These are phyloP conservation scores for Piscicola geometra DNA, from an alignment of 2,888 invertebrate genomes.

Conservation along the genomic window DNA sequence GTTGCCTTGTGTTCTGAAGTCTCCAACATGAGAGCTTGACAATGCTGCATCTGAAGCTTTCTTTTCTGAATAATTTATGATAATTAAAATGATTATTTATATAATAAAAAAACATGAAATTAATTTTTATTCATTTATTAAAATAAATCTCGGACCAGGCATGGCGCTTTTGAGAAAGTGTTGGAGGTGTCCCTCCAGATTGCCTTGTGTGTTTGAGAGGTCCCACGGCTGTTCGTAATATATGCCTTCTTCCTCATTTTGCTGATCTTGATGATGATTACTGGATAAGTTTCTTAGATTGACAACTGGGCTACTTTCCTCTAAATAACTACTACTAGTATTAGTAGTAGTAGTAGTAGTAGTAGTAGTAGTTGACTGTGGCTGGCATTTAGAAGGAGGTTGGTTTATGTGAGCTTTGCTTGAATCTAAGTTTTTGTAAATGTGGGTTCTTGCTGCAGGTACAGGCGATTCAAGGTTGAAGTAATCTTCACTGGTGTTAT, in stretches of 20 bases:
- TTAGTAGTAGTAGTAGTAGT: too few relatives aligned
- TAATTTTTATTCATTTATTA: too few relatives aligned
- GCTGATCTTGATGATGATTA: neutral
- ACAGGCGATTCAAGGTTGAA: neutral
- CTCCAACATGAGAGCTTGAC: constrained; percentile 1
- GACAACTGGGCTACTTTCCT: neutral
- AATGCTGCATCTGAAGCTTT: neutral
- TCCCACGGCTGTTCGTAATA: constrained; percentile 46
- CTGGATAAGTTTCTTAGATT: neutral
- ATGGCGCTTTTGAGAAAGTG: constrained; percentile 24
- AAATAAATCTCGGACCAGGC: neutral
- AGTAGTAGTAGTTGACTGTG: too few relatives aligned
- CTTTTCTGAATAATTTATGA: constrained; percentile 3
- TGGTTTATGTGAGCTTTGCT: neutral
- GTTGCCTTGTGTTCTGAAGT: constrained; percentile 42
- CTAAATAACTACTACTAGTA: neutral
- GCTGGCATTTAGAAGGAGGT: neutral
- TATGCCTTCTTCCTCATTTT: constrained; percentile 32
- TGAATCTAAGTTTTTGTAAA: neutral
- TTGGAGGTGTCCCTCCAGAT: constrained; percentile 49
- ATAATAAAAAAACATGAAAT: too few relatives aligned
- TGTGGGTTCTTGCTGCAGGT: constrained; percentile 6
- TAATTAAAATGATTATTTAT: too few relatives aligned
- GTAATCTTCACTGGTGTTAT: constrained; percentile 16
- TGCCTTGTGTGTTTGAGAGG: constrained; percentile 45